phyloP scores from a whole-genome alignment of 1,140 invertebrate genomes.

The Panagrolaimus sp. region DNA sequence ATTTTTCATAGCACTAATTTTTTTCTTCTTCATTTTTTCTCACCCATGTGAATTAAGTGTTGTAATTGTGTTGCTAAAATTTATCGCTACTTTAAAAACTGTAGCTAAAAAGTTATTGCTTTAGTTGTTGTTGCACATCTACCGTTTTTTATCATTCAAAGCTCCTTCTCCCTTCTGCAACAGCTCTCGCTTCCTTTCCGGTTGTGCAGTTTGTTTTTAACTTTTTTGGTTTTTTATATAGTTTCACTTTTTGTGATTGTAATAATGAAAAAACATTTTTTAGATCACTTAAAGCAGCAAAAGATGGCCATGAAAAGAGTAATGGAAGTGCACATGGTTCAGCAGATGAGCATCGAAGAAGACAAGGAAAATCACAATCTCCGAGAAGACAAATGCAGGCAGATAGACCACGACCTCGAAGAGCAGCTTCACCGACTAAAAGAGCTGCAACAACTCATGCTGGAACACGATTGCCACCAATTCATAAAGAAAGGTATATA shows the following conservation, averaged over 20 bases:
- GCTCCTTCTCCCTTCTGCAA: neutral
- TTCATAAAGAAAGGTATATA: neutral
- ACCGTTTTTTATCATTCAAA: neutral
- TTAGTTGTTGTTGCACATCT: neutral
- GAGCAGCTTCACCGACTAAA: neutral
- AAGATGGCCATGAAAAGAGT: neutral
- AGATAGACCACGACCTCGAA: neutral
- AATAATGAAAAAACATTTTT: neutral
- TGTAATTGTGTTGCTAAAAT: neutral
- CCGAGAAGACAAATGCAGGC: neutral
- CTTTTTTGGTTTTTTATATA: neutral
- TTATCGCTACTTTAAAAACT: neutral
- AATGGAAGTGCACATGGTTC: neutral
- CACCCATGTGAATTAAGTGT: neutral
- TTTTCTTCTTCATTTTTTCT: neutral
- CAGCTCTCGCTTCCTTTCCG: neutral
- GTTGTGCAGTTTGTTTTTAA: neutral
- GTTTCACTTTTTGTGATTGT: conserved; percentile 2
- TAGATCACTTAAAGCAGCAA: conserved; percentile 1
- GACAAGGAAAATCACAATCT: conserved; percentile 31
- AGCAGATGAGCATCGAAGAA: neutral
- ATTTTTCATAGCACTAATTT: conserved; percentile 10
- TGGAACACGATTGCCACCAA: neutral
- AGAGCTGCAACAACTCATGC: neutral
- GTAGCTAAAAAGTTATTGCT: too few relatives aligned